Conservation (phyloP, 2,888 invertebrate species). For the Orchesella flavescens region DNA sequence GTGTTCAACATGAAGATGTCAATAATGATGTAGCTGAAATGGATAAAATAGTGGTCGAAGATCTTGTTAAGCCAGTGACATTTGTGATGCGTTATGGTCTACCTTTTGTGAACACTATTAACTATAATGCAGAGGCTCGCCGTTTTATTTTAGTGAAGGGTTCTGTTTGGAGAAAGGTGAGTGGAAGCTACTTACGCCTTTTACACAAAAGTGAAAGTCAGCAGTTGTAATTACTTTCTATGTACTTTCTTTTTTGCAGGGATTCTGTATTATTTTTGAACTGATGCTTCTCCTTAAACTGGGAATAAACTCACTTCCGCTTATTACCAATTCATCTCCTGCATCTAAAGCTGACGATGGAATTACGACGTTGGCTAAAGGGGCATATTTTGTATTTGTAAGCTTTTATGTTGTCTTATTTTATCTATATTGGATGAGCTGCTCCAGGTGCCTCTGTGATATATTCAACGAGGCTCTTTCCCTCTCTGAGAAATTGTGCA, state of each 20-base stretch:
- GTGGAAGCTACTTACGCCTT: not conserved
- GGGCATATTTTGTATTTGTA: constrained; percentile 43
- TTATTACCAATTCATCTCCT: not conserved
- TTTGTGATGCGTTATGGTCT: constrained; percentile 38
- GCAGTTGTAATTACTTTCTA: not conserved
- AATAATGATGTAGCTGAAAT: constrained; percentile 4
- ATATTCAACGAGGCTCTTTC: constrained; percentile 27
- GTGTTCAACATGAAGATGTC: not conserved
- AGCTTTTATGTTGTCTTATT: constrained; percentile 10
- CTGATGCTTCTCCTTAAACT: constrained; percentile 20
- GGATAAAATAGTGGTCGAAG: constrained; percentile 38
- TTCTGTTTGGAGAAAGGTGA: constrained; percentile 18
- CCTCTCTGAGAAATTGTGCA: not conserved
- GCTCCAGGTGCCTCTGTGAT: constrained; percentile 3
- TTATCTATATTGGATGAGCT: constrained; percentile 24
- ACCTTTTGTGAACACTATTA: constrained; percentile 22
- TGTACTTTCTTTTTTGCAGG: not conserved
- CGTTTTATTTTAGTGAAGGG: constrained; percentile 24
- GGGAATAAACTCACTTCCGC: constrained; percentile 32
- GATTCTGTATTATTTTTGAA: constrained; percentile 27
- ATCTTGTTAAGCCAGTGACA: constrained; percentile 42
- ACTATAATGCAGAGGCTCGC: constrained; percentile 12
- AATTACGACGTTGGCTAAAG: constrained; percentile 30
- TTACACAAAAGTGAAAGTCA: not conserved
- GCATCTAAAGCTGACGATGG: not conserved